phyloP scores from a whole-genome alignment of 2,888 invertebrate genomes.

The Craniophora ligustri region DNA sequence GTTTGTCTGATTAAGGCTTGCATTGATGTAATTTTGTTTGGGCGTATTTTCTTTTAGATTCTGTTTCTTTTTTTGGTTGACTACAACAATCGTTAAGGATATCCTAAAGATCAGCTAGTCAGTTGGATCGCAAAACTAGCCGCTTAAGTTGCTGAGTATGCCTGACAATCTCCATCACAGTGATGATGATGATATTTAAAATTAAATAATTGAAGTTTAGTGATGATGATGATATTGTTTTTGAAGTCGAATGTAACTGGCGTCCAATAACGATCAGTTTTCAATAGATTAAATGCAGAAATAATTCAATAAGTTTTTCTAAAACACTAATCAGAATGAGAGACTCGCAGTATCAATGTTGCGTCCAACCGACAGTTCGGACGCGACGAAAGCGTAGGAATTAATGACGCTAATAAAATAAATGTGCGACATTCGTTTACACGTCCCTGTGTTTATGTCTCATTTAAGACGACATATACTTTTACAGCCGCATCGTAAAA shows the following conservation, averaged over 20 bases:
- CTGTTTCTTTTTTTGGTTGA: no score
- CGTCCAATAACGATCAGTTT: no score
- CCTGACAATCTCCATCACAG: neutral
- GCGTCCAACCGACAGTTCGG: slow-evolving; percentile 59
- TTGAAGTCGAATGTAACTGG: no score
- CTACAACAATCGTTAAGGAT: no score
- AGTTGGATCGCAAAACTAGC: no score
- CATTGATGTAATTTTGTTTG: no score
- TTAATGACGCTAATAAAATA: slow-evolving; percentile 87
- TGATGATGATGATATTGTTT: no score
- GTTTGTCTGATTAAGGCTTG: no score
- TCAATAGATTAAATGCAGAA: neutral
- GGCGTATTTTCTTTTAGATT: no score
- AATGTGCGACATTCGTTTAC: slow-evolving; percentile 87
- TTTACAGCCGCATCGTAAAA: slow-evolving; percentile 83
- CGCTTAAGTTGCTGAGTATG: no score
- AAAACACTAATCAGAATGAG: slow-evolving; percentile 26
- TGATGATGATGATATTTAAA: neutral
- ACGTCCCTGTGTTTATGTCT: slow-evolving; percentile 87
- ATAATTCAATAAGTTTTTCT: neutral
- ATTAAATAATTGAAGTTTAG: no score
- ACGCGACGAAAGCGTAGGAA: slow-evolving; percentile 79
- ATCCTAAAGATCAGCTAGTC: no score
- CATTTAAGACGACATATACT: slow-evolving; percentile 87
- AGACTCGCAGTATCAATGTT: slow-evolving; percentile 42